Conservation (phyloP, 2,113 vertebrate species). For the Prionailurus viverrinus region DNA sequence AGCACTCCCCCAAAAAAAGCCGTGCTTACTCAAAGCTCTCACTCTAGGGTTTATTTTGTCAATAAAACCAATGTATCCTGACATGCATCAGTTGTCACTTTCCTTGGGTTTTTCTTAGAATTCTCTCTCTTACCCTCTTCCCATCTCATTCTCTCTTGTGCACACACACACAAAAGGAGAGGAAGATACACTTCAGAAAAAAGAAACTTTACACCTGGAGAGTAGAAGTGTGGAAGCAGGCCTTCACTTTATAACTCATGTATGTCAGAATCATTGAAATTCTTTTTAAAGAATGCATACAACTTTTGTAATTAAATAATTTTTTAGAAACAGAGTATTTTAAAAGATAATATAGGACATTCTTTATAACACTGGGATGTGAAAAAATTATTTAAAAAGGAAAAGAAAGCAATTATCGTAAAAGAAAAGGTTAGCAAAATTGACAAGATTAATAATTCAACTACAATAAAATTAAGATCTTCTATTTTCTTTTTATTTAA, state of each 20-base stretch:
- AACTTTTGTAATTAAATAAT: background rate
- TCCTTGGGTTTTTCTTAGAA: background rate
- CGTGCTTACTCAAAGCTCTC: background rate
- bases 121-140: background rate
- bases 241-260: background rate
- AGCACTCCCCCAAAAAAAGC: background rate
- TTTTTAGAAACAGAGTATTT: conserved; percentile 39
- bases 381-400: conserved; percentile 47
- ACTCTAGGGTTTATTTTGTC: background rate
- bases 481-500: conserved; percentile 30
- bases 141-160: background rate
- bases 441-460: conserved; percentile 45
- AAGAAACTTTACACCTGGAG: background rate
- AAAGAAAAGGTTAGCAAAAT: background rate
- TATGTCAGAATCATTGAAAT: background rate
- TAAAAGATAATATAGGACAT: conserved; percentile 23
- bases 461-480: conserved; percentile 22
- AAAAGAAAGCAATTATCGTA: conserved; percentile 35
- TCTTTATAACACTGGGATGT: background rate
- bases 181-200: background rate
- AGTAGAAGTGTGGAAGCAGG: background rate
- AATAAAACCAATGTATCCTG: background rate
- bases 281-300: conserved; percentile 12
- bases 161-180: background rate
- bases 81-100: background rate